phyloP scores from a whole-genome alignment of 2,797 vertebrate species.

The Apogon hyalosoma region DNA sequence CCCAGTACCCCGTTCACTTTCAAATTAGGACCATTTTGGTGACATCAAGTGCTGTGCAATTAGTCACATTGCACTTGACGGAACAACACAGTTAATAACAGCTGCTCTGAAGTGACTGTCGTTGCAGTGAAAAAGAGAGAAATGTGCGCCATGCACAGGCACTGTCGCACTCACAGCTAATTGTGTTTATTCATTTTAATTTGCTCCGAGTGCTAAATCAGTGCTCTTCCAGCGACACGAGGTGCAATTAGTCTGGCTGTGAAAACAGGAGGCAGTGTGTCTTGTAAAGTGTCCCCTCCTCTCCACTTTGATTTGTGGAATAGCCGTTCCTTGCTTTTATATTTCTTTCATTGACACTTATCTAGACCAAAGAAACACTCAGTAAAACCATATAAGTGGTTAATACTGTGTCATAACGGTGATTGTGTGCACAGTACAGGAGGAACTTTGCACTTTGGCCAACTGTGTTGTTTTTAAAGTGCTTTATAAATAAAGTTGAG shows the following conservation, averaged over 20 bases:
- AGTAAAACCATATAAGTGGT: neutral
- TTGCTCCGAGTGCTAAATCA: slow-evolving; percentile 84
- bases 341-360: slow-evolving; percentile 34
- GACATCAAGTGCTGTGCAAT: slow-evolving; percentile 76
- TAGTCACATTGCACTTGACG: slow-evolving; percentile 75
- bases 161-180: slow-evolving; percentile 77
- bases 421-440: neutral
- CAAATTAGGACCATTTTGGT: slow-evolving; percentile 75
- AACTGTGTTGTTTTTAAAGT: too few species aligned
- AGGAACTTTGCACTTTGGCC: too few species aligned
- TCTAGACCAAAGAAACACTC: neutral
- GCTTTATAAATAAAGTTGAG: too few species aligned
- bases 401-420: neutral
- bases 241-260: slow-evolving; percentile 78
- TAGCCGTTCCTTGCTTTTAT: slow-evolving; percentile 31
- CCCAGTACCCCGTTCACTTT: slow-evolving; percentile 49
- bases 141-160: slow-evolving; percentile 58
- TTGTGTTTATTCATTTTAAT: slow-evolving; percentile 88
- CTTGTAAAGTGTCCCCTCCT: slow-evolving; percentile 66
- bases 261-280: slow-evolving; percentile 70
- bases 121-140: slow-evolving; percentile 50
- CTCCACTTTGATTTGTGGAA: slow-evolving; percentile 54
- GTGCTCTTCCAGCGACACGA: slow-evolving; percentile 75
- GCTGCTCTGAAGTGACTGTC: slow-evolving; percentile 71
- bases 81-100: slow-evolving; percentile 73